phyloP scores from a whole-genome alignment of 2,797 vertebrate species.

The Rhabdomys pumilio region DNA sequence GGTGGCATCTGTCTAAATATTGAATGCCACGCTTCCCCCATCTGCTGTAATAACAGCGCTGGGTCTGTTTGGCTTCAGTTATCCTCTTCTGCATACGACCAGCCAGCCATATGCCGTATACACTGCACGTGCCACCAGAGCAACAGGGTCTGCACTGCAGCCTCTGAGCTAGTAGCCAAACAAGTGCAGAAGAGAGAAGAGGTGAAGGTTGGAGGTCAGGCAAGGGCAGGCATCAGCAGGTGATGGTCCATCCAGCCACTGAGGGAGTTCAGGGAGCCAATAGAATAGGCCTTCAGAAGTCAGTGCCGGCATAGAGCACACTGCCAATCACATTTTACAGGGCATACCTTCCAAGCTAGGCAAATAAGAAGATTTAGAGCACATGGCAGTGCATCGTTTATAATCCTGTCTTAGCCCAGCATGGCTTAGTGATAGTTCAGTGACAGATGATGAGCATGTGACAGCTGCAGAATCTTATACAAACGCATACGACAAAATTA shows the following conservation, averaged over 20 bases:
- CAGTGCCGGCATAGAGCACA: constrained; percentile 85
- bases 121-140: constrained; percentile 90
- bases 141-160: constrained; percentile 73
- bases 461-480: constrained; percentile 92
- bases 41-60: constrained; percentile 91
- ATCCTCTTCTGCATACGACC: constrained; percentile 87
- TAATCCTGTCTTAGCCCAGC: constrained; percentile 95
- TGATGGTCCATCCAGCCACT: constrained; percentile 87
- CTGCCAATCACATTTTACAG: constrained; percentile 91
- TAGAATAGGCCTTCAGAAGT: constrained; percentile 87
- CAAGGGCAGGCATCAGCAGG: constrained; percentile 90
- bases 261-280: constrained; percentile 84
- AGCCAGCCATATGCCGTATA: constrained; percentile 91
- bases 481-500: constrained; percentile 91
- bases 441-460: constrained; percentile 92
- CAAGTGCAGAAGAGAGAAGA: constrained; percentile 79
- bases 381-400: constrained; percentile 92
- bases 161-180: constrained; percentile 74
- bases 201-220: constrained; percentile 87
- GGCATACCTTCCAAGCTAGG: constrained; percentile 92
- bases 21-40: constrained; percentile 94
- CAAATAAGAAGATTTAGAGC: constrained; percentile 94
- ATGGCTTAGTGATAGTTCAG: constrained; percentile 92
- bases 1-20: constrained; percentile 94
- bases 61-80: constrained; percentile 91